phyloP scores from a whole-genome alignment of 1,140 invertebrate species.

The Episyrphus balteatus region DNA sequence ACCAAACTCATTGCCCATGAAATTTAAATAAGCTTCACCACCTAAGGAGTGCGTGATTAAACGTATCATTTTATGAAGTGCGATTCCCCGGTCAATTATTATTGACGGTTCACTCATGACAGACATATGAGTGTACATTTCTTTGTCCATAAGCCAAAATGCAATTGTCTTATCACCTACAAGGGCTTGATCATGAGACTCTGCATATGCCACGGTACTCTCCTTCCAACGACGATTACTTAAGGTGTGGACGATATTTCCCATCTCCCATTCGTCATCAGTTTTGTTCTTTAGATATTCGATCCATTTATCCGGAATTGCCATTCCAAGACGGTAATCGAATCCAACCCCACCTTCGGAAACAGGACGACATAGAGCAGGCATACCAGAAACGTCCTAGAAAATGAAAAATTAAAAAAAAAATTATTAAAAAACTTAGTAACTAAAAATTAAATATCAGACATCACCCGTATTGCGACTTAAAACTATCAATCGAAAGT shows the following conservation, averaged over 20 bases:
- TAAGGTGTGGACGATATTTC: slow-evolving; percentile 85
- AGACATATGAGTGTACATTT: slow-evolving; percentile 97
- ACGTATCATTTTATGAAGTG: slow-evolving; percentile 94
- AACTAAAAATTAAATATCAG: slow-evolving; percentile 1
- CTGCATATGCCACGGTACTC: slow-evolving; percentile 89
- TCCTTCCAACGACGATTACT: slow-evolving; percentile 93
- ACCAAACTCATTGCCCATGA: slow-evolving; percentile 99
- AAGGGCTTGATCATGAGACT: slow-evolving; percentile 97
- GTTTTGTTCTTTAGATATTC: slow-evolving; percentile 70
- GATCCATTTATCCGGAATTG: slow-evolving; percentile 99
- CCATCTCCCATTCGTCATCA: slow-evolving; percentile 95
- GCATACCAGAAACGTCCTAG: slow-evolving; percentile 96
- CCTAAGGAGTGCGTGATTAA: slow-evolving; percentile 88
- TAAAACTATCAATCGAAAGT: no score
- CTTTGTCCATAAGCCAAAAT: slow-evolving; percentile 99
- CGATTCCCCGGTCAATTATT: slow-evolving; percentile 83
- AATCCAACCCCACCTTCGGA: slow-evolving; percentile 90
- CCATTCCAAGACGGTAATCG: slow-evolving; percentile 96
- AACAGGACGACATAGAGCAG: slow-evolving; percentile 85
- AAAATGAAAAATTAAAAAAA: no score
- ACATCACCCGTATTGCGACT: no score
- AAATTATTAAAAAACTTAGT: neutral
- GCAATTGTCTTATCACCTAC: slow-evolving; percentile 98
- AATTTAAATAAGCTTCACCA: slow-evolving; percentile 96
- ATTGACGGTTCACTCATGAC: slow-evolving; percentile 52